A percentile compares a stretch with the other conserved stretches of the same genome.
Evolutionary conservation across 2,113 vertebrate genomes (phyloP).

Genomic region (Numida meleagris): DNA sequence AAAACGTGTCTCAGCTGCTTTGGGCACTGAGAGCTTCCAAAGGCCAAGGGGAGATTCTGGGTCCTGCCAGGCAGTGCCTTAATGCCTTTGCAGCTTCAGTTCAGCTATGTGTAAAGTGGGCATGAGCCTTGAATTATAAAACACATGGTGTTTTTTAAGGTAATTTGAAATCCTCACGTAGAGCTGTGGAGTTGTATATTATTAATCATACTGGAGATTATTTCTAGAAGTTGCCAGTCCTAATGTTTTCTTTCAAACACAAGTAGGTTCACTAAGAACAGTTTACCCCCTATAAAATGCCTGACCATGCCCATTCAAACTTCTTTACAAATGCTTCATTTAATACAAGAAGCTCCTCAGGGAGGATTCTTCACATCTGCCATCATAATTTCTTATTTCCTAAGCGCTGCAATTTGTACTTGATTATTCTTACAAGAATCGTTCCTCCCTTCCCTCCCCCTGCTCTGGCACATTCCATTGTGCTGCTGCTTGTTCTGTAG

Average conservation of each 20-base stretch:
- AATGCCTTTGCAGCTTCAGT: neutral
- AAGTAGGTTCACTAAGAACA: constrained; percentile 33
- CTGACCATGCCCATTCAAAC: constrained; percentile 60
- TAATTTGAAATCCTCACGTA: neutral
- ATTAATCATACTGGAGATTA: constrained; percentile 37
- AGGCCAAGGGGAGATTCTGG: neutral
- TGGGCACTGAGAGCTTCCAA: neutral
- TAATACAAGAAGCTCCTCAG: constrained; percentile 44
- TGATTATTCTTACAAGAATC: constrained; percentile 46
- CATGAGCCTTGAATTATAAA: neutral
- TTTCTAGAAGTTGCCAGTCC: constrained; percentile 38
- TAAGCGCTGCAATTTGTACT: constrained; percentile 61
- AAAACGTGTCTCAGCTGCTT: neutral
- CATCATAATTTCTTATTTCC: constrained; percentile 60
- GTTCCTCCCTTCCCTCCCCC: neutral
- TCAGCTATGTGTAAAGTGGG: neutral
- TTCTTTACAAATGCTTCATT: constrained; percentile 59
- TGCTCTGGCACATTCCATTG: constrained; percentile 33
- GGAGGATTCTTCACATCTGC: constrained; percentile 64
- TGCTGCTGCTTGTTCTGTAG: neutral
- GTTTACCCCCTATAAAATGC: constrained; percentile 51
- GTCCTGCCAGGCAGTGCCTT: neutral
- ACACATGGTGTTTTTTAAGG: neutral
- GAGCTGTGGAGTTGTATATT: constrained; percentile 11
- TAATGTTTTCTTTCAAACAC: constrained; percentile 46